Evolutionary conservation across 1,140 invertebrate species (phyloP).

Genomic region (Oscheius sp.): DNA sequence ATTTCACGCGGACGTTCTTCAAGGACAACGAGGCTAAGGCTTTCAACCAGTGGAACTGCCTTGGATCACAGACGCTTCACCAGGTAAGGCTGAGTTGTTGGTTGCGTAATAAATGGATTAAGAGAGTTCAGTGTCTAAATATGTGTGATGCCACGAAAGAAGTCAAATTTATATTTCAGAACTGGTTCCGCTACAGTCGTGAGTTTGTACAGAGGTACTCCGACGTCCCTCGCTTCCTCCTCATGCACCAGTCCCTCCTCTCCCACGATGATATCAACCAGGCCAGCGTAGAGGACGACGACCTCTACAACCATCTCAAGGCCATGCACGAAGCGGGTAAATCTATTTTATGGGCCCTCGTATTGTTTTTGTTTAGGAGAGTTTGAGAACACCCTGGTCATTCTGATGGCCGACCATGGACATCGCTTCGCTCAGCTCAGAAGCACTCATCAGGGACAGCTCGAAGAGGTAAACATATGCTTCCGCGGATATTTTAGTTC

Average conservation of each 20-base stretch:
- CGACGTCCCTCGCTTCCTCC: constrained; percentile 75
- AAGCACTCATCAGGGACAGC: constrained; percentile 72
- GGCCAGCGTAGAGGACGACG: constrained; percentile 74
- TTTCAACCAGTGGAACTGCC: constrained; percentile 67
- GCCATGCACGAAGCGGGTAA: constrained; percentile 6
- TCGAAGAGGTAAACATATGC: constrained; percentile 70
- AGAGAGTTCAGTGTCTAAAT: too few species aligned
- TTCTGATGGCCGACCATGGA: constrained; percentile 84
- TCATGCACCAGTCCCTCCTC: constrained; percentile 83
- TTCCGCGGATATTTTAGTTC: background rate
- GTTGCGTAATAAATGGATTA: background rate
- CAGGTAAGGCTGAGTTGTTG: constrained; percentile 65
- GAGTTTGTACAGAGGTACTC: constrained; percentile 69
- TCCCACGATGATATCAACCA: constrained; percentile 81
- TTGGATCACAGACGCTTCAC: constrained; percentile 76
- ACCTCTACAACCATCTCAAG: constrained; percentile 68
- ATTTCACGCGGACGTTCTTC: constrained; percentile 82
- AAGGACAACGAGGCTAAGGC: constrained; percentile 65
- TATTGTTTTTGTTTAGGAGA: constrained; percentile 61
- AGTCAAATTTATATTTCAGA: constrained; percentile 59
- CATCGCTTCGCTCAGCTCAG: constrained; percentile 72
- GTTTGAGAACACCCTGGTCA: constrained; percentile 76
- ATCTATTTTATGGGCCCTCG: background rate
- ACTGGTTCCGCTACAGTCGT: constrained; percentile 71
- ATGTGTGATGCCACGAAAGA: too few species aligned